A percentile compares a stretch with the other conserved stretches of the same genome.
Evolutionary conservation across 2,113 vertebrate species (phyloP).

Genomic region (Nycticebus coucang): DNA sequence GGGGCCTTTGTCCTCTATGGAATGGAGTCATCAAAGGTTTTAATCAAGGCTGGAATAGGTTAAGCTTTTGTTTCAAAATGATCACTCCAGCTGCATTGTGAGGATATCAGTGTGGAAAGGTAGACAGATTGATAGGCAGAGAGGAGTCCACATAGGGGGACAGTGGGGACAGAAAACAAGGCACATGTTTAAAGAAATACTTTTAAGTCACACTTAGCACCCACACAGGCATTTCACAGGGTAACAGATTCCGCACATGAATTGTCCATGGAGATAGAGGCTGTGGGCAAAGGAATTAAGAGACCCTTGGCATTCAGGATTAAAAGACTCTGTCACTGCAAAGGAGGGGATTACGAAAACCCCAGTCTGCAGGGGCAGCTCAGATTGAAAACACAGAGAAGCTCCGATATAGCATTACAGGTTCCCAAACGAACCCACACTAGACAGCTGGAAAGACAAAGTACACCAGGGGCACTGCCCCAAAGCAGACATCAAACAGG

Average conservation of each 20-base stretch:
- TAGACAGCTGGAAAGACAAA: background rate
- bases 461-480: background rate
- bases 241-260: background rate
- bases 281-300: too few species aligned
- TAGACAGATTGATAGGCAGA: too few species aligned
- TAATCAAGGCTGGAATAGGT: background rate
- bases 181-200: background rate
- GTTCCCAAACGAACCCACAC: background rate
- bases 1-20: background rate
- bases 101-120: background rate
- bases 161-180: background rate
- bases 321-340: background rate
- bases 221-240: background rate
- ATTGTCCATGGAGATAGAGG: background rate
- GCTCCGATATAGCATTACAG: background rate
- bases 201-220: background rate
- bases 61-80: background rate
- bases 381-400: background rate
- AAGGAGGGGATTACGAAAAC: background rate
- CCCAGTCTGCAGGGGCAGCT: too few species aligned
- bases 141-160: background rate
- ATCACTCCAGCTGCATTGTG: background rate
- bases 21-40: background rate
- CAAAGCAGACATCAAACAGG: background rate
- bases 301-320: background rate